phyloP scores from a whole-genome alignment of 2,113 vertebrate genomes.

The Xiphorhynchus elegans region DNA sequence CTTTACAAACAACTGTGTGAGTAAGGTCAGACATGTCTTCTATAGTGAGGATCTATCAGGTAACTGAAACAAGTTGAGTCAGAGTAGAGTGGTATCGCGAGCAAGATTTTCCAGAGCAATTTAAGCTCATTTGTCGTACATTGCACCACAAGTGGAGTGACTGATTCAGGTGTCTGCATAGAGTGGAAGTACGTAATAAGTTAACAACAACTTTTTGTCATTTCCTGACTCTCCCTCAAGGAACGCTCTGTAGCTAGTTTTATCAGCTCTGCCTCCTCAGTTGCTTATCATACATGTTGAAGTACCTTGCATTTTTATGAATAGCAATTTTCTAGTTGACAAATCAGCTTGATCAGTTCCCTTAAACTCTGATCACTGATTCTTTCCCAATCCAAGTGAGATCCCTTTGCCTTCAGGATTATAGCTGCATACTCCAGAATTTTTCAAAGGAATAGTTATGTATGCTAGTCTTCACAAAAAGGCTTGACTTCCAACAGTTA shows the following conservation, averaged over 20 bases:
- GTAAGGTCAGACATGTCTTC: neutral
- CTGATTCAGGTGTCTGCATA: neutral
- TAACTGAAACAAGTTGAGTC: neutral
- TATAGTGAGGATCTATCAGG: neutral
- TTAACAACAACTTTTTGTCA: neutral
- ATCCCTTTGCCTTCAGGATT: neutral
- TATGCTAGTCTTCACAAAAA: neutral
- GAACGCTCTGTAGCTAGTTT: neutral
- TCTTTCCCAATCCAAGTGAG: neutral
- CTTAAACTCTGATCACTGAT: neutral
- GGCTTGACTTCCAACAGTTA: neutral
- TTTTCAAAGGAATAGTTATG: neutral
- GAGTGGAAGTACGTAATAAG: neutral
- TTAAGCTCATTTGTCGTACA: neutral
- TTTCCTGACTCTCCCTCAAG: neutral
- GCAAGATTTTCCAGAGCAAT: neutral
- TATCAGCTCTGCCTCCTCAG: neutral
- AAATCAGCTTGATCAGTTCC: neutral
- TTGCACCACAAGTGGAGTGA: neutral
- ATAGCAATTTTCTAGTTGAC: neutral
- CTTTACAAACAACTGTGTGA: neutral
- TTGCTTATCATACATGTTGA: neutral
- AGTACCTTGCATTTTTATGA: neutral
- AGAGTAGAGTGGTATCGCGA: neutral
- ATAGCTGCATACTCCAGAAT: neutral